A percentile compares a stretch with the other conserved stretches of the same genome.
These are phyloP conservation scores for Chelonia mydas DNA, from an alignment of 2,797 vertebrate genomes.

Conservation along the genomic window DNA sequence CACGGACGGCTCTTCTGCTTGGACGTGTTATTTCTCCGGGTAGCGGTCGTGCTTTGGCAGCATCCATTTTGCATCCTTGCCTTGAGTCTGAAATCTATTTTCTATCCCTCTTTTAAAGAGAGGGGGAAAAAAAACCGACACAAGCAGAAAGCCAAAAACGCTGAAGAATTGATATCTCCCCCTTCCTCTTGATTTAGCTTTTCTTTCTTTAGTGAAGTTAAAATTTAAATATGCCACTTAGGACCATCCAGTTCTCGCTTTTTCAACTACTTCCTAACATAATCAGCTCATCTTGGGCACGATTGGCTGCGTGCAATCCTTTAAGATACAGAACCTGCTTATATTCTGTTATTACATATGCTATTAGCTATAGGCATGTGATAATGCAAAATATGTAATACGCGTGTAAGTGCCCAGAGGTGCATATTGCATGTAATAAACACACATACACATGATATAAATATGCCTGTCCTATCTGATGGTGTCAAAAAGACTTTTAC, in stretches of 20 bases:
- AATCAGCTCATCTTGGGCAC: neutral
- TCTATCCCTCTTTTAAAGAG: neutral
- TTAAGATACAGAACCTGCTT: neutral
- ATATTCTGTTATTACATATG: neutral
- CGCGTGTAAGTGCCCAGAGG: no score
- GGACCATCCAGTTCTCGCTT: neutral
- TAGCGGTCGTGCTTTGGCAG: neutral
- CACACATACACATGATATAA: neutral
- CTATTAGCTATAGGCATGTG: neutral
- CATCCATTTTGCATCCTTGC: neutral
- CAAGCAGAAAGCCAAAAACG: neutral
- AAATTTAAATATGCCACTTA: neutral
- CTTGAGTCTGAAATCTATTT: neutral
- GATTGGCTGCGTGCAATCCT: neutral
- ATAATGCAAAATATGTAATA: neutral
- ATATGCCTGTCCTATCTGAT: neutral
- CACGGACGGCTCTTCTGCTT: neutral
- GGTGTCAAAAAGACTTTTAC: neutral
- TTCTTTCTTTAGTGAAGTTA: neutral
- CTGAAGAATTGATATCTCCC: neutral
- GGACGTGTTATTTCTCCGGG: neutral
- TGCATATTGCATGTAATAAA: neutral
- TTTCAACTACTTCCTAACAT: neutral
- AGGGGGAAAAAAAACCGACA: neutral
- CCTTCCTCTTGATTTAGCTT: neutral